Base-by-base conservation (phyloP, 64 coral and sea anemone genomes). In the Porites australiensis region DNA sequence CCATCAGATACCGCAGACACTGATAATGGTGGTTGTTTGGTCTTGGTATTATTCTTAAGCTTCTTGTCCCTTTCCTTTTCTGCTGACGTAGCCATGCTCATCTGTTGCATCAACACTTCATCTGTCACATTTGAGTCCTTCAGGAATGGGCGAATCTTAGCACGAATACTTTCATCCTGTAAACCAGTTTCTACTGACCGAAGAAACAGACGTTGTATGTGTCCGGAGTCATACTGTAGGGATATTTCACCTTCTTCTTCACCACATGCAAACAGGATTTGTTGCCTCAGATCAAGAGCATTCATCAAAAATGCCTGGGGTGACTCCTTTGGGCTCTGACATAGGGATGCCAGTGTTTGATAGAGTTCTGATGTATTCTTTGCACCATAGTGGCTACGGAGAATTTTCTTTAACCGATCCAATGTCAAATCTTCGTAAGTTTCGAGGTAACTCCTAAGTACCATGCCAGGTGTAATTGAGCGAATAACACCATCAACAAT, bases 61-160 rank as follows among this genome's bases (percentile, higher is more conserved):
- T 96, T 92, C 8, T 89, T 96, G 46, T 83, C 47, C 74, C 90
- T 92, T 50, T 96, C 90, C 67, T 77, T 96, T 80, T 96, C 87
- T 37, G 91, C 81, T 12, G 80, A 90, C 1, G 72, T 66, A 7
- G 90, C 89, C n/a, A 82, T 16, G 64, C 75, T 91, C 72, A 95
- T 90, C 60, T 95, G 82, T 4, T 88, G 94, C 4, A 95, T 87
- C 3, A 95, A 72, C 22, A 73, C 58, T 74, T 95, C 86, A 89
- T 89, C 77, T 12, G 69, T 92, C n/a, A 92, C 86, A 89, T 76
- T 80, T 15, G 66, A 22, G 79, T 95, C 75, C 44, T 92, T 82
- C 6, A 96, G 59, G 81, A 92, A 96, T 73, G 89, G 86, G 13
- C 89, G 64, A 14, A 96, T 64, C 48, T 96, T 96, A 13, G 86